A percentile compares a stretch with the other conserved stretches of the same genome.
These are phyloP conservation scores for Amphipoea oculea DNA, from an alignment of 2,888 invertebrate genomes.

Conservation along the genomic window DNA sequence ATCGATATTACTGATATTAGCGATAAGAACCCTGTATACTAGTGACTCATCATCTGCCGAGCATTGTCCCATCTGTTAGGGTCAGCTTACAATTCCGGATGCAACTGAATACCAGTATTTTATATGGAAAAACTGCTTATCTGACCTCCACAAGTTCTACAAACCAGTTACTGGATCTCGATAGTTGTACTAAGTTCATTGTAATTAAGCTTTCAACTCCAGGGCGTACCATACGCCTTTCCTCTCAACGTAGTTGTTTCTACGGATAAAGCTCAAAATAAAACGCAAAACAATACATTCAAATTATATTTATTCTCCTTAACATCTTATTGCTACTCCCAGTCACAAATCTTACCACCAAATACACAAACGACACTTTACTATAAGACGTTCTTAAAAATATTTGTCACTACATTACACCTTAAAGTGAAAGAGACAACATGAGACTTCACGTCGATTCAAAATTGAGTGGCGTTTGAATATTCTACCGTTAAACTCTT, in stretches of 20 bases:
- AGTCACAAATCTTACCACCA: background rate
- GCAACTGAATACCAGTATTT: background rate
- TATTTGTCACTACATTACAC: background rate
- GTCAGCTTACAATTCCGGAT: background rate
- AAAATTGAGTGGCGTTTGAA: background rate
- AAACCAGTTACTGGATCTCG: background rate
- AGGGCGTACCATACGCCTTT: background rate
- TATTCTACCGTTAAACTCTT: background rate
- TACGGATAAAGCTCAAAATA: background rate
- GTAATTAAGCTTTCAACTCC: background rate
- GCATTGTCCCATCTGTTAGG: background rate
- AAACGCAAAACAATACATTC: background rate
- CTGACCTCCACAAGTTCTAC: background rate
- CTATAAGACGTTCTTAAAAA: background rate
- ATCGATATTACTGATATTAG: background rate
- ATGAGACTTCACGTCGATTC: background rate
- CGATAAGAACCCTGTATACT: background rate
- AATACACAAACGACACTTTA: constrained; percentile 1
- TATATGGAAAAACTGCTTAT: background rate
- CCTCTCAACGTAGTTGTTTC: background rate
- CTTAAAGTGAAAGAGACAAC: background rate
- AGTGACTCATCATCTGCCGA: background rate
- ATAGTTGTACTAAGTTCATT: background rate
- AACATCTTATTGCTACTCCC: constrained; percentile 1
- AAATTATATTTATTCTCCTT: constrained; percentile 34